Percentiles rank a stretch among this genome's conserved stretches.
phyloP scores from a whole-genome alignment of 2,888 invertebrate genomes.

The Erebia aethiops region DNA sequence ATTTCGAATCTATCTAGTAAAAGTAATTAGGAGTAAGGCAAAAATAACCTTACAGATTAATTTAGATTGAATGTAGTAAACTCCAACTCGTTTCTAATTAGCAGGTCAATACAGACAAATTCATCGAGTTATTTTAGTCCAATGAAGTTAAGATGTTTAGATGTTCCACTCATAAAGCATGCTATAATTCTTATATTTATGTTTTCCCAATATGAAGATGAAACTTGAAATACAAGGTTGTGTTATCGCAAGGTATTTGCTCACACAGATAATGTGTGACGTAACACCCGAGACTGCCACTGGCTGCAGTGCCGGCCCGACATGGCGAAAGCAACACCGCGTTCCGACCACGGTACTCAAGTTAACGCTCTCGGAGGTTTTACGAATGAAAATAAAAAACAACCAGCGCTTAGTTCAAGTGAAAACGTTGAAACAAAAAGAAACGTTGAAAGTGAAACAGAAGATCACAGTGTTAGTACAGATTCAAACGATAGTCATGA shows the following conservation, averaged over 20 bases:
- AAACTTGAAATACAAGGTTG: conserved; percentile 4
- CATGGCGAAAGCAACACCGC: not conserved
- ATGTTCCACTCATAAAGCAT: too few relatives aligned
- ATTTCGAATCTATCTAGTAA: not conserved
- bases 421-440: not conserved
- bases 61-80: not conserved
- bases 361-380: not conserved
- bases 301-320: not conserved
- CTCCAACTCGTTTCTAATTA: not conserved
- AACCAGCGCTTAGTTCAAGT: not conserved
- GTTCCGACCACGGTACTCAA: not conserved
- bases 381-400: not conserved
- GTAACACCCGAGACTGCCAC: not conserved
- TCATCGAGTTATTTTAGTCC: not conserved
- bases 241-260: conserved; percentile 6
- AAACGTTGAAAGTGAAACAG: not conserved
- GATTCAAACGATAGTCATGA: not conserved
- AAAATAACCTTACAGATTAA: not conserved
- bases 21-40: not conserved
- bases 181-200: not conserved
- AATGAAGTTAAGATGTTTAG: not conserved
- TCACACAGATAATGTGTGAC: not conserved
- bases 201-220: not conserved
- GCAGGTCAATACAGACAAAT: not conserved
- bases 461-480: not conserved